Evolutionary conservation across 2,797 vertebrate species (phyloP).

Genomic region (Argyrosomus regius): DNA sequence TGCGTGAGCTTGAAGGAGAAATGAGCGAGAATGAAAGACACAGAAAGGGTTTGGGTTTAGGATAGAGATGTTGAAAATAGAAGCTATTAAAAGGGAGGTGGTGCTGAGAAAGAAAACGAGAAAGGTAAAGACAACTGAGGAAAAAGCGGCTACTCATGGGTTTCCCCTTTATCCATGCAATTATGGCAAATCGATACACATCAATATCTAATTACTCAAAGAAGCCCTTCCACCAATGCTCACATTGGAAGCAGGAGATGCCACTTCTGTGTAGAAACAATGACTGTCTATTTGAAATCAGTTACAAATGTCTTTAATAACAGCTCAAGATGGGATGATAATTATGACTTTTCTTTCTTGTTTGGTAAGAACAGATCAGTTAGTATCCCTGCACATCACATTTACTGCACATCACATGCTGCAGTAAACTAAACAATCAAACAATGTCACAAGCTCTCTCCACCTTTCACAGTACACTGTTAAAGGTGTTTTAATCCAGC

Average conservation of each 20-base stretch:
- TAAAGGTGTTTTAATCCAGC: conserved; percentile 63
- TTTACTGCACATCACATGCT: not conserved
- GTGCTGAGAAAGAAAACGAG: conserved; percentile 17
- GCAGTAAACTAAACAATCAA: conserved; percentile 28
- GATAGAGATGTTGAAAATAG: conserved; percentile 57
- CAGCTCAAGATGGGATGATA: not conserved
- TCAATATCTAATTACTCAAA: conserved; percentile 79
- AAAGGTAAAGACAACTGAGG: conserved; percentile 9
- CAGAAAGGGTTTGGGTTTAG: conserved; percentile 31
- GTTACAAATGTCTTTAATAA: conserved; percentile 19
- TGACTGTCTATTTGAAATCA: conserved; percentile 9
- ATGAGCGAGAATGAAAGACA: conserved; percentile 63
- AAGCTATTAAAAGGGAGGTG: conserved; percentile 38
- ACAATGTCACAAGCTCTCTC: conserved; percentile 9
- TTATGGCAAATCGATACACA: conserved; percentile 68
- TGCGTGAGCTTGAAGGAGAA: conserved; percentile 57
- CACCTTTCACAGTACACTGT: conserved; percentile 46
- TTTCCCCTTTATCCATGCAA: conserved; percentile 64
- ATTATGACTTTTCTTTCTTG: conserved; percentile 8
- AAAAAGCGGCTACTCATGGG: conserved; percentile 53
- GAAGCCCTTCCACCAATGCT: conserved; percentile 50
- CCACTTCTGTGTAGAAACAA: conserved; percentile 39
- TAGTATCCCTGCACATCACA: not conserved
- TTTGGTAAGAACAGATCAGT: not conserved
- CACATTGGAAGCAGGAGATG: conserved; percentile 35